These are phyloP conservation scores for Pachycephus smyrnensis DNA, from an alignment of 2,888 invertebrate species.

Conservation along the genomic window DNA sequence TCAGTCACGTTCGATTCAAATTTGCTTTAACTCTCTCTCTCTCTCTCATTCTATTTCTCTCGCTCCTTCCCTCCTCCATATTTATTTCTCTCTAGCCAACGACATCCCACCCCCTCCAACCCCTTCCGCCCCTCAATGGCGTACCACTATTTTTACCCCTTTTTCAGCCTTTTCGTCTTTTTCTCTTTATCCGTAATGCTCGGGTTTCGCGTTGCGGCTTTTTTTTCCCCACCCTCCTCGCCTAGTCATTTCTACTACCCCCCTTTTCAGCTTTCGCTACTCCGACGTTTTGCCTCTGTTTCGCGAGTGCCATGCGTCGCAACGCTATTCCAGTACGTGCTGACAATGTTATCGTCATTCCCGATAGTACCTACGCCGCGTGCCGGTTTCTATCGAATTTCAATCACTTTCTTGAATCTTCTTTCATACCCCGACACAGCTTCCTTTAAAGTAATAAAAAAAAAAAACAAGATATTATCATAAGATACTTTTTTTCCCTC, in stretches of 20 bases:
- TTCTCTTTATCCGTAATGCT: slow-evolving; percentile 34
- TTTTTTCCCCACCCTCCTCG: slow-evolving; percentile 31
- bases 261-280: slow-evolving; percentile 44
- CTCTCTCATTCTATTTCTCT: no score
- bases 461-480: neutral
- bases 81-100: neutral
- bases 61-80: neutral
- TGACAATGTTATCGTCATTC: neutral
- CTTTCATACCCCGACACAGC: neutral
- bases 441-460: neutral
- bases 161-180: slow-evolving; percentile 9
- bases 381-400: neutral
- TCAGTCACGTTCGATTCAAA: slow-evolving; percentile 1
- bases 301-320: neutral
- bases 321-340: neutral
- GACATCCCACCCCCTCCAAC: neutral
- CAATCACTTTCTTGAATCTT: neutral
- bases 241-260: slow-evolving; percentile 28
- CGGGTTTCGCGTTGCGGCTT: slow-evolving; percentile 47
- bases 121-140: neutral
- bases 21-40: slow-evolving; percentile 8
- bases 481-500: neutral
- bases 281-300: slow-evolving; percentile 11
- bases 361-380: neutral
- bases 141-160: slow-evolving; percentile 15